phyloP scores from a whole-genome alignment of 2,113 vertebrate genomes.

The Callithrix jacchus region DNA sequence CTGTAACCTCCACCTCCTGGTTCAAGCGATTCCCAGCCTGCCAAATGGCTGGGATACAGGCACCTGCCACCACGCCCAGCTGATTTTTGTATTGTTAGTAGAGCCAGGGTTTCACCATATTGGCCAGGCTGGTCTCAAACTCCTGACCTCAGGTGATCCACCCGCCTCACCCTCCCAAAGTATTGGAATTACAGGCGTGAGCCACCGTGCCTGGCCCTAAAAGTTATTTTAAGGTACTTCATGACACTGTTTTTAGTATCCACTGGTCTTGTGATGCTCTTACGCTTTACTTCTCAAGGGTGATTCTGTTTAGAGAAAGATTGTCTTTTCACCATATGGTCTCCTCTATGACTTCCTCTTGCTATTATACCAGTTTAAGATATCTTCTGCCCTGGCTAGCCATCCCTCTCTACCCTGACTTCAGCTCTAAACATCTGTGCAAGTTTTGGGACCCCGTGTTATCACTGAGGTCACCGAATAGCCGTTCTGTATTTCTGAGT shows the following conservation, averaged over 20 bases:
- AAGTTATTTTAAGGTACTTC: neutral
- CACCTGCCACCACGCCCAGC: too few species aligned
- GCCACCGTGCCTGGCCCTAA: neutral
- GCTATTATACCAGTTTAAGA: neutral
- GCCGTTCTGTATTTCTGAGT: neutral
- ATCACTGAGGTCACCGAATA: neutral
- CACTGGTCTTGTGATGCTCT: neutral
- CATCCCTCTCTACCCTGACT: neutral
- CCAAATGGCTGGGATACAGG: too few species aligned
- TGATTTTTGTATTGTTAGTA: too few species aligned
- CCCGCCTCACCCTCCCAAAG: too few species aligned
- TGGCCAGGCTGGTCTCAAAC: too few species aligned
- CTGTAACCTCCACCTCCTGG: too few species aligned
- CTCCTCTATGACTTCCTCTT: neutral
- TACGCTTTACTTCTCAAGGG: neutral
- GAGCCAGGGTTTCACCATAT: too few species aligned
- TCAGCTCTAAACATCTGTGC: neutral
- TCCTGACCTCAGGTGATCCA: too few species aligned
- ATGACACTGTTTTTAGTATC: neutral
- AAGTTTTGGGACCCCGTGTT: neutral
- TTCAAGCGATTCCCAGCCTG: too few species aligned
- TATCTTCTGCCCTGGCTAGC: neutral
- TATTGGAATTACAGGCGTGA: too few species aligned
- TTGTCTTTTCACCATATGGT: neutral
- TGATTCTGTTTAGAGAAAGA: neutral